Conservation (phyloP, 2,888 invertebrate species). For the Caenorhabditis wallacei region DNA sequence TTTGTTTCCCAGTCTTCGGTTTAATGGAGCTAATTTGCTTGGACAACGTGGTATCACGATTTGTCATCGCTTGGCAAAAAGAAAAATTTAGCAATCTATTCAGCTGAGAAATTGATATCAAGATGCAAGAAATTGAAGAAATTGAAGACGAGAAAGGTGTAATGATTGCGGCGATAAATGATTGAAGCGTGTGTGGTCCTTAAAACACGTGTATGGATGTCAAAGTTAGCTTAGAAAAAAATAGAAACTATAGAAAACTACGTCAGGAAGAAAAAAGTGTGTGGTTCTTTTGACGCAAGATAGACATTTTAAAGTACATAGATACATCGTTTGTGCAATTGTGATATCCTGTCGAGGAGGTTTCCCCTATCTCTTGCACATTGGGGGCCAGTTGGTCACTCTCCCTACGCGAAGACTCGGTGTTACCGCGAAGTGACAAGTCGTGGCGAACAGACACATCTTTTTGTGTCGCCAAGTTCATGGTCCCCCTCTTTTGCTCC, state of each 20-base stretch:
- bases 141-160: slow-evolving; percentile 32
- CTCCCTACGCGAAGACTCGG: slow-evolving; percentile 27
- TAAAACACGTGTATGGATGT: not conserved
- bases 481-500: not conserved
- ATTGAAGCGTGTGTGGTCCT: slow-evolving; percentile 24
- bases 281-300: slow-evolving; percentile 50
- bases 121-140: slow-evolving; percentile 50
- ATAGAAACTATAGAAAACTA: slow-evolving; percentile 1
- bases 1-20: not conserved
- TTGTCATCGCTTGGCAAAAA: slow-evolving; percentile 28
- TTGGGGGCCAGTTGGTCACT: slow-evolving; percentile 61
- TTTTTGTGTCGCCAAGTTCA: slow-evolving; percentile 42
- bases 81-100: slow-evolving; percentile 20
- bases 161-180: slow-evolving; percentile 43
- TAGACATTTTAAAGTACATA: slow-evolving; percentile 58
- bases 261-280: slow-evolving; percentile 19
- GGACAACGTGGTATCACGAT: slow-evolving; percentile 36
- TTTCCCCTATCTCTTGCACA: slow-evolving; percentile 58
- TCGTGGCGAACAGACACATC: slow-evolving; percentile 43
- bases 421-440: slow-evolving; percentile 61
- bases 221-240: not conserved
- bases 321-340: slow-evolving; percentile 66
- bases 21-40: slow-evolving; percentile 38
- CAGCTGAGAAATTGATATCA: slow-evolving; percentile 53
- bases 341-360: slow-evolving; percentile 62